These are phyloP conservation scores for Myotis lucifugus DNA, from an alignment of 2,113 vertebrate genomes.

Conservation along the genomic window DNA sequence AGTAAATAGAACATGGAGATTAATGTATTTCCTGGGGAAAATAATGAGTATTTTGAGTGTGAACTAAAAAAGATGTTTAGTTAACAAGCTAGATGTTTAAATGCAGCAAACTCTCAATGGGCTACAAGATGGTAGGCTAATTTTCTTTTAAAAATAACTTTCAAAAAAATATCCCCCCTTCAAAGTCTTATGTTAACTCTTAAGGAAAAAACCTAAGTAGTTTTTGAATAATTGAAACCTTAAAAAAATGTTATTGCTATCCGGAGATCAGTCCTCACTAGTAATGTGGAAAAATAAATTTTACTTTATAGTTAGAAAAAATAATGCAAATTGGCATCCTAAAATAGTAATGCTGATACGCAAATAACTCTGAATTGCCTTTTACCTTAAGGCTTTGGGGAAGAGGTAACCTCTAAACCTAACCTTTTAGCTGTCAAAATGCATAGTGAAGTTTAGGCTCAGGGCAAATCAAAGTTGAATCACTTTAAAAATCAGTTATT, in stretches of 20 bases:
- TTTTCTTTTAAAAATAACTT: constrained; percentile 27
- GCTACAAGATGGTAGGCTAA: background rate
- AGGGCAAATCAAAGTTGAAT: constrained; percentile 44
- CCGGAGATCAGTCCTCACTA: background rate
- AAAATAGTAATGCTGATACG: background rate
- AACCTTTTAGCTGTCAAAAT: background rate
- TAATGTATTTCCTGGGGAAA: background rate
- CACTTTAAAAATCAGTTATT: constrained; percentile 42
- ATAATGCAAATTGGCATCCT: background rate
- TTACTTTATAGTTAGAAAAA: constrained; percentile 26
- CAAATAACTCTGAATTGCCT: background rate
- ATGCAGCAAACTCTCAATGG: background rate
- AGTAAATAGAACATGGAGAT: constrained; percentile 37
- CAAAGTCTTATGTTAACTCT: background rate
- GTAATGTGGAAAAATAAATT: background rate
- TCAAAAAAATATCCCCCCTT: background rate
- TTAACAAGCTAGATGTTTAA: constrained; percentile 9
- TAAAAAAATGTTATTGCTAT: background rate
- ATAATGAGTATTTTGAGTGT: background rate
- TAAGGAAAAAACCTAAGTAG: background rate
- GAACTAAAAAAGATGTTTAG: constrained; percentile 17
- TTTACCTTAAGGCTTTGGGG: background rate
- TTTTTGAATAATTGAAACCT: constrained; percentile 1
- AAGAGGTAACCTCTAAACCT: background rate
- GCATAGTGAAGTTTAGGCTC: background rate